These are phyloP conservation scores for Oreocharis arfaki DNA, from an alignment of 2,113 vertebrate genomes.

Conservation along the genomic window DNA sequence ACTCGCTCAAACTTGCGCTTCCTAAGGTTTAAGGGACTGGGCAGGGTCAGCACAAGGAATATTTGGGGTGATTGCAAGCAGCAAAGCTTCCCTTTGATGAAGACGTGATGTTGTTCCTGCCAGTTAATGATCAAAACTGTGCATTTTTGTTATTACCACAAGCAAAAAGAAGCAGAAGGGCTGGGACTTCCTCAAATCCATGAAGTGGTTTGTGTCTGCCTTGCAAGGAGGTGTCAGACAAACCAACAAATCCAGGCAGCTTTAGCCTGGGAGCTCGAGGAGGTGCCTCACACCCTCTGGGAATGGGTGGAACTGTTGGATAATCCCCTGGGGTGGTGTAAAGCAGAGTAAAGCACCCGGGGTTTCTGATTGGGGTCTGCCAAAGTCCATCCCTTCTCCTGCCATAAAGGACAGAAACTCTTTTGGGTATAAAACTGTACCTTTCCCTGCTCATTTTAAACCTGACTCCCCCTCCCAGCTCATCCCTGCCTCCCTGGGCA, in stretches of 20 bases:
- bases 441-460: neutral
- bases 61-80: neutral
- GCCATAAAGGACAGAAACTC: neutral
- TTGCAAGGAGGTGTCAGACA: neutral
- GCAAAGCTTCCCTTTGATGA: neutral
- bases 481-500: neutral
- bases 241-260: neutral
- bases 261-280: neutral
- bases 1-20: neutral
- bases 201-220: neutral
- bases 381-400: neutral
- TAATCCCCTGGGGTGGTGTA: neutral
- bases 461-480: neutral
- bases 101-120: neutral
- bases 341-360: neutral
- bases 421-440: neutral
- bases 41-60: neutral
- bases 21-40: neutral
- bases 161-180: neutral
- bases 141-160: neutral
- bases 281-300: rapidly evolving
- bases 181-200: neutral
- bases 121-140: neutral
- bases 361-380: neutral
- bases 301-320: neutral